Percentiles rank a stretch among this genome's conserved stretches.
These are phyloP conservation scores for Radopholus similis DNA, from an alignment of 1,140 invertebrate genomes.

Conservation along the genomic window DNA sequence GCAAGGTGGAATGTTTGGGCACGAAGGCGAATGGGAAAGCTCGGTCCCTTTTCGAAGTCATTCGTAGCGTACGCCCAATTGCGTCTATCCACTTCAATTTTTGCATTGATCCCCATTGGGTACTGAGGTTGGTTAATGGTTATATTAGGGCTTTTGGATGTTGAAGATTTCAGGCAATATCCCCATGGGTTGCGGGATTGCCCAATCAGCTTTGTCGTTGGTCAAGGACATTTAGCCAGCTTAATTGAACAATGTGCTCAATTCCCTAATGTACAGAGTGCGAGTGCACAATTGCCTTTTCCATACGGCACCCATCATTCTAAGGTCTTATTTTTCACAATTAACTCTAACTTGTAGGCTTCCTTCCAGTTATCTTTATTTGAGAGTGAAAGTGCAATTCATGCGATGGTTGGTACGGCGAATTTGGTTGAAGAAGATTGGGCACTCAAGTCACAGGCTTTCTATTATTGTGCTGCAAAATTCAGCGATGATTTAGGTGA, in stretches of 20 bases:
- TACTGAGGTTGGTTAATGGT: slow-evolving; percentile 11
- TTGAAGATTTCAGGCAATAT: slow-evolving; percentile 24
- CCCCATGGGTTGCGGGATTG: slow-evolving; percentile 10
- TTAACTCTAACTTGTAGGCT: too few species aligned
- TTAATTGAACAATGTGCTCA: background rate
- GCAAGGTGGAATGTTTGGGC: slow-evolving; percentile 3
- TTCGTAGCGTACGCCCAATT: slow-evolving; percentile 11
- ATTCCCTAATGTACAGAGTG: background rate
- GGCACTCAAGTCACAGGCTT: slow-evolving; percentile 20
- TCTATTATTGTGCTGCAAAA: slow-evolving; percentile 9
- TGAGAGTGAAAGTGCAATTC: slow-evolving; percentile 16
- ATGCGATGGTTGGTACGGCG: slow-evolving; percentile 22
- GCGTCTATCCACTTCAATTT: slow-evolving; percentile 33
- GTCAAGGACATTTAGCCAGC: background rate
- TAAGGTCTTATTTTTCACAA: slow-evolving; percentile 25
- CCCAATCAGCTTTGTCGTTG: slow-evolving; percentile 25
- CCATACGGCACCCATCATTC: slow-evolving; percentile 23
- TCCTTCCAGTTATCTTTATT: too few species aligned
- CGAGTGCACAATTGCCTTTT: slow-evolving; percentile 12
- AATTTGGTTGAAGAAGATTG: slow-evolving; percentile 18
- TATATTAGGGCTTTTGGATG: slow-evolving; percentile 1
- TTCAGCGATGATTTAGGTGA: background rate
- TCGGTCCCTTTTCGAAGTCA: slow-evolving; percentile 22
- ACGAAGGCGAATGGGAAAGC: background rate
- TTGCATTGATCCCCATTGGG: slow-evolving; percentile 25